Evolutionary conservation across 2,113 vertebrate species (phyloP), one percentile per base, ranked within the genome.

Genomic region (Oryzias melastigma): DNA sequence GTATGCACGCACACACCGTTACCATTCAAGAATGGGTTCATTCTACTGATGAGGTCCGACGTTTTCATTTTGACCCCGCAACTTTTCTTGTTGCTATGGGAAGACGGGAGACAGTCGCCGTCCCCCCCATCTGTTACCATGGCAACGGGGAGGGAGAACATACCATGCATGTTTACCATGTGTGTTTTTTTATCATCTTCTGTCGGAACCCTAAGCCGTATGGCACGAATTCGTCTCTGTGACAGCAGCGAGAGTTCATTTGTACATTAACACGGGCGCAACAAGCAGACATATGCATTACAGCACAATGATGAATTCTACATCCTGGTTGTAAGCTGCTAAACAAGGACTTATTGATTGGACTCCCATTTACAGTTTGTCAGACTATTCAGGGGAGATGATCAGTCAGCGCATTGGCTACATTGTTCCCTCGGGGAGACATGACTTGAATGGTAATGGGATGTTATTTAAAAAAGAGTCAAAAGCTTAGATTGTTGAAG

Each of bases 21-120:
- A 65, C 46, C 56, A 22, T 29, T 67, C 81, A 22, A 14, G 63
- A 69, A 65, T 46, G 24, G 68, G 62, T 61, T 68, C 62, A 58
- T 73, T 65, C 66, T 44, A 15, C 73, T 85, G 82, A 88, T 83
- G 84, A 76, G 78, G 78, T 81, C 45, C 56, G 71, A 80, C 58
- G 43, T 73, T 85, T 87, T 83, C 78, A 65, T 83, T 77, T 85
- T 85, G 84, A 88, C 84, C 86, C 77, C 62, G 84, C 77, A 86
- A 78, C 83, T 84, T 48, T 68, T 79, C 73, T 76, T 87, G 85
- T 89, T 86, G 82, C 86, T 78, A 90, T 86, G 89, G 81, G 81
- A 55, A 88, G 75, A 84, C 13, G 14, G 76, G 63, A 85, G 78
- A 77, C 58, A 45, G 62, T 80, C 79, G 6, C 6, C 27, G 5